A percentile compares a stretch with the other conserved stretches of the same genome.
phyloP scores from a whole-genome alignment of 1,140 invertebrate genomes.

The Zaprionus tsacasi region DNA sequence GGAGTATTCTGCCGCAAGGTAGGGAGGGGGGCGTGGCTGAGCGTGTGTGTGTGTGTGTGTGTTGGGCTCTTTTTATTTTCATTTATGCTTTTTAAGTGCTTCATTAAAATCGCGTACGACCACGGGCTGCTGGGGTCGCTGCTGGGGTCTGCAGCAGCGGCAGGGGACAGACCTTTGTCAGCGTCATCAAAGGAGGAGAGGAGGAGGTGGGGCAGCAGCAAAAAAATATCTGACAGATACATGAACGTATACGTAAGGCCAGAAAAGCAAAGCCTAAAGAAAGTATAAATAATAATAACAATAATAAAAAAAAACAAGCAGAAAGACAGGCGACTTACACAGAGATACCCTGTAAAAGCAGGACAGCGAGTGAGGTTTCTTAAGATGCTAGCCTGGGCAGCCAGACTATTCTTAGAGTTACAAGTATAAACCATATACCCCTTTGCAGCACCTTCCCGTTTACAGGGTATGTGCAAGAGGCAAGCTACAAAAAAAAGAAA shows the following conservation, averaged over 20 bases:
- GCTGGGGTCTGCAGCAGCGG: conserved; percentile 12
- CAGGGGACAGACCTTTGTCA: conserved; percentile 70
- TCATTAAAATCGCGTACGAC: conserved; percentile 81
- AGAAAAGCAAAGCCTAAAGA: conserved; percentile 67
- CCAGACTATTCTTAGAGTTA: not conserved
- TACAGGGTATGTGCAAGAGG: conserved; percentile 28
- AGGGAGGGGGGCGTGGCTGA: conserved; percentile 28
- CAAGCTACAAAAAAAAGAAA: conserved; percentile 13
- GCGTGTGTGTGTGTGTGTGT: conserved; percentile 44
- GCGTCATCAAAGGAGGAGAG: conserved; percentile 56
- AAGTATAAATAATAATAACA: conserved; percentile 54
- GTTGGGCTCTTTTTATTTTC: conserved; percentile 76
- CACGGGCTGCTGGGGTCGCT: conserved; percentile 34
- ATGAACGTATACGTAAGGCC: conserved; percentile 66
- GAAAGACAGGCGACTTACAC: not conserved
- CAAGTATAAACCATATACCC: not conserved
- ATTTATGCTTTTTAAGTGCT: conserved; percentile 82
- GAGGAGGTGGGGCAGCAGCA: conserved; percentile 24
- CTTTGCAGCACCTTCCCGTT: not conserved
- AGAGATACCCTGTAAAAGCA: conserved; percentile 15
- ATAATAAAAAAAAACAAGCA: conserved; percentile 34
- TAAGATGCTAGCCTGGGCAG: too few species aligned
- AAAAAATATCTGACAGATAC: conserved; percentile 76
- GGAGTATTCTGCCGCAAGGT: not conserved
- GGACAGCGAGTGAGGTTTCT: too few species aligned